Percentiles rank a stretch among this genome's conserved stretches.
These are phyloP conservation scores for Poicephalus gulielmi DNA, from an alignment of 2,113 vertebrate species.

Conservation along the genomic window DNA sequence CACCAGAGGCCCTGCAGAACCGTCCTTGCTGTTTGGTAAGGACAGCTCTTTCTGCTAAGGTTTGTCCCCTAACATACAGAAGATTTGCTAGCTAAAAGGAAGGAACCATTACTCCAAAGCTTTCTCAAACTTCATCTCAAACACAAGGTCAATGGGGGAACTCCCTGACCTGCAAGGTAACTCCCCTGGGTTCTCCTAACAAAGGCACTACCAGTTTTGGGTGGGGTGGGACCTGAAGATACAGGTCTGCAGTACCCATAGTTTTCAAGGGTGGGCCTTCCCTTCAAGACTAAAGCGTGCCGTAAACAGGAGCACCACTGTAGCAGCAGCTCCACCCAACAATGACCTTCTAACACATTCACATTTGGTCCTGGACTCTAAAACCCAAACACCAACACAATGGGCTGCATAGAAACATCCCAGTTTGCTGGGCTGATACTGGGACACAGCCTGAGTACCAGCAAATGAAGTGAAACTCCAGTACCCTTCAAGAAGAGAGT, in stretches of 20 bases:
- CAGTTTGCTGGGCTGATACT: not conserved
- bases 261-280: not conserved
- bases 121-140: not conserved
- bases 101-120: not conserved
- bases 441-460: not conserved
- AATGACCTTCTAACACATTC: not conserved
- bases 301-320: not conserved
- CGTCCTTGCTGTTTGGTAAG: not conserved
- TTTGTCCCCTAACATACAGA: not conserved
- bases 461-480: not conserved
- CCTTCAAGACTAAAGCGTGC: not conserved
- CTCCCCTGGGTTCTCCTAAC: not conserved
- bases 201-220: not conserved
- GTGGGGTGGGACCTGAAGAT: not conserved
- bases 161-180: not conserved
- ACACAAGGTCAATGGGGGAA: not conserved
- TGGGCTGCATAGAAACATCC: not conserved
- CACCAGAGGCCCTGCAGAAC: not conserved
- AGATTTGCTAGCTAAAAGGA: not conserved
- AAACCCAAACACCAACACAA: not conserved
- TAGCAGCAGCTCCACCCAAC: not conserved
- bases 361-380: not conserved
- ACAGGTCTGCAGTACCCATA: not conserved
- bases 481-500: not conserved
- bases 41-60: not conserved